Percentiles rank a stretch among this genome's conserved stretches.
Evolutionary conservation across 1,140 invertebrate species (phyloP).

Genomic region (Argopecten irradians): DNA sequence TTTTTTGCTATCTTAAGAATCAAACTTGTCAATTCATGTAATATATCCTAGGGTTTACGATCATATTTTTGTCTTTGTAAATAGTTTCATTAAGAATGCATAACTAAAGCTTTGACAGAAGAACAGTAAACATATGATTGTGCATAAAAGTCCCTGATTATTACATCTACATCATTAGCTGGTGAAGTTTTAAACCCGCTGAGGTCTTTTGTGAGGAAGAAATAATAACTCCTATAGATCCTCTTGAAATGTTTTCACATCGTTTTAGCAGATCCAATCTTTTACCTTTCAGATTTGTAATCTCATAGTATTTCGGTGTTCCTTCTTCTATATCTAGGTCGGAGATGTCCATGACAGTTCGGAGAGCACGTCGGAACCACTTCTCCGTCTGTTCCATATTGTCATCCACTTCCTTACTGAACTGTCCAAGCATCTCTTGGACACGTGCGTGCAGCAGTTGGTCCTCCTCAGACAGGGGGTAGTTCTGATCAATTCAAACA

Average conservation of each 20-base stretch:
- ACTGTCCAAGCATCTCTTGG: constrained; percentile 61
- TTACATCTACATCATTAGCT: too few relatives aligned
- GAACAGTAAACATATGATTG: too few relatives aligned
- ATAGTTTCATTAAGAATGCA: too few relatives aligned
- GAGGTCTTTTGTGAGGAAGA: too few relatives aligned
- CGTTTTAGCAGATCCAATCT: not conserved
- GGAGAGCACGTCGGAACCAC: constrained; percentile 62
- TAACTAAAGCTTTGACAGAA: not conserved
- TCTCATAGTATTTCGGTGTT: constrained; percentile 37
- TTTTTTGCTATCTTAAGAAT: too few relatives aligned
- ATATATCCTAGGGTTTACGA: too few relatives aligned
- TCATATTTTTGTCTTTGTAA: too few relatives aligned
- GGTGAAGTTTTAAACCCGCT: too few relatives aligned
- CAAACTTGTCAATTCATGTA: too few relatives aligned
- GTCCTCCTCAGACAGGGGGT: constrained; percentile 56
- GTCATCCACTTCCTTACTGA: constrained; percentile 52
- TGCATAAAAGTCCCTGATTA: too few relatives aligned
- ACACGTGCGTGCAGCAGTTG: constrained; percentile 53
- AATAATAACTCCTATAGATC: too few relatives aligned
- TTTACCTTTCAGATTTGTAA: constrained; percentile 62
- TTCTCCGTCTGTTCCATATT: constrained; percentile 47
- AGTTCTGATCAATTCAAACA: constrained; percentile 52
- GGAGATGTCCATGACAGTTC: constrained; percentile 56
- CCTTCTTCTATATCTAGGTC: constrained; percentile 50
- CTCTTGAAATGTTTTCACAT: too few relatives aligned